phyloP scores from a whole-genome alignment of 2,113 vertebrate species.

The Barbus barbus region DNA sequence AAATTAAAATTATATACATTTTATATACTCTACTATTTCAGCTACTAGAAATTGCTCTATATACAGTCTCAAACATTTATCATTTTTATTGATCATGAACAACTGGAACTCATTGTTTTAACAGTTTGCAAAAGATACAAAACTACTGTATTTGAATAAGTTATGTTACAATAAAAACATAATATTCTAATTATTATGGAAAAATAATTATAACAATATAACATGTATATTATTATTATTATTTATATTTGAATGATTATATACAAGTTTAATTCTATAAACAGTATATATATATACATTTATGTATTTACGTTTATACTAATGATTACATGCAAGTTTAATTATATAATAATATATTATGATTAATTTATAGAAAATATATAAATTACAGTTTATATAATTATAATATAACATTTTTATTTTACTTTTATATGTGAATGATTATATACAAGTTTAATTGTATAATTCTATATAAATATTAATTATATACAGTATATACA shows the following conservation, averaged over 20 bases:
- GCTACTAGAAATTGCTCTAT: background rate
- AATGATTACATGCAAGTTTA: background rate
- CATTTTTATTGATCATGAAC: background rate
- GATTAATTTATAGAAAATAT: too few species aligned
- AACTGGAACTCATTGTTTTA: background rate
- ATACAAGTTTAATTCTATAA: background rate
- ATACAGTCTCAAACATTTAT: background rate
- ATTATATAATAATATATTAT: background rate
- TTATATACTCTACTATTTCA: background rate
- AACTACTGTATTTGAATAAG: background rate
- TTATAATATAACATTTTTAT: too few species aligned
- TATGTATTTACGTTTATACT: too few species aligned
- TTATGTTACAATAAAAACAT: background rate
- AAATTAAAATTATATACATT: background rate
- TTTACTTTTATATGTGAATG: too few species aligned
- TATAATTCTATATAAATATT: too few species aligned
- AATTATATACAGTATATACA: too few species aligned
- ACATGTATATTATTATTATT: background rate
- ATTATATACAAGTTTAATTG: background rate
- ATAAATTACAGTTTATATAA: too few species aligned
- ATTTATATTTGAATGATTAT: too few species aligned
- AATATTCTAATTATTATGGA: background rate
- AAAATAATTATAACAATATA: background rate
- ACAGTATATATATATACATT: too few species aligned
- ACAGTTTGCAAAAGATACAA: background rate